These are phyloP conservation scores for Drosophila sp. DNA, from an alignment of 1,140 invertebrate species.

Conservation along the genomic window DNA sequence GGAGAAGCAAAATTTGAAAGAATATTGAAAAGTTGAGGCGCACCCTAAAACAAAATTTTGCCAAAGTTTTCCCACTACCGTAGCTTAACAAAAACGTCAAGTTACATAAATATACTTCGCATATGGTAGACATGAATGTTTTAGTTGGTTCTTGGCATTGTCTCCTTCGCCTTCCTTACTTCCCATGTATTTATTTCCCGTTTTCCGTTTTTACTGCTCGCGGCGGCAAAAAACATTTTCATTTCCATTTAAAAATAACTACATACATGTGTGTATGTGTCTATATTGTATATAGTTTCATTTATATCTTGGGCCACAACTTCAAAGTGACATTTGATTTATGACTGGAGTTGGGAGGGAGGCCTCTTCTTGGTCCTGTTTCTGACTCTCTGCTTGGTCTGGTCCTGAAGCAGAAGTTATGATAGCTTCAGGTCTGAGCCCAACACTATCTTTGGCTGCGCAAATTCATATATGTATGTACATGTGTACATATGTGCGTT, in stretches of 20 bases:
- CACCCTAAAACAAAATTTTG: neutral
- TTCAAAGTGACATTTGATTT: slow-evolving; percentile 78
- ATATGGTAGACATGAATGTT: neutral
- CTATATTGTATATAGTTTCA: slow-evolving; percentile 63
- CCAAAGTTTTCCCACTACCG: neutral
- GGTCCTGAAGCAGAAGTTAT: slow-evolving; percentile 67
- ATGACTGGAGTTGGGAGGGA: slow-evolving; percentile 46
- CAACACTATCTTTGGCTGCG: slow-evolving; percentile 45
- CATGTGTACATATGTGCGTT: too few species aligned
- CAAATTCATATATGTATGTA: slow-evolving; percentile 54
- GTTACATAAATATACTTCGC: neutral
- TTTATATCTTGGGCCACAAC: slow-evolving; percentile 64
- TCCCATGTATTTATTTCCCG: neutral
- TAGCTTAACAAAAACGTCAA: neutral
- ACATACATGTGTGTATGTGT: slow-evolving; percentile 12
- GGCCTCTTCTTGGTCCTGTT: neutral
- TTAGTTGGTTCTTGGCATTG: neutral
- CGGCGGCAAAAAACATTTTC: slow-evolving; percentile 4
- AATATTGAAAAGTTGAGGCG: neutral
- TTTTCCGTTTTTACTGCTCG: slow-evolving; percentile 3
- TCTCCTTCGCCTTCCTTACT: neutral
- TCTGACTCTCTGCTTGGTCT: too few species aligned
- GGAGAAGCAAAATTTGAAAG: neutral
- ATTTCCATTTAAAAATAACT: slow-evolving; percentile 6
- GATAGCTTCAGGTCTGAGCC: slow-evolving; percentile 51